Evolutionary conservation across 1,140 invertebrate genomes (phyloP), one percentile per base, ranked within the genome.

Genomic region (Cardiocondyla obscurior): DNA sequence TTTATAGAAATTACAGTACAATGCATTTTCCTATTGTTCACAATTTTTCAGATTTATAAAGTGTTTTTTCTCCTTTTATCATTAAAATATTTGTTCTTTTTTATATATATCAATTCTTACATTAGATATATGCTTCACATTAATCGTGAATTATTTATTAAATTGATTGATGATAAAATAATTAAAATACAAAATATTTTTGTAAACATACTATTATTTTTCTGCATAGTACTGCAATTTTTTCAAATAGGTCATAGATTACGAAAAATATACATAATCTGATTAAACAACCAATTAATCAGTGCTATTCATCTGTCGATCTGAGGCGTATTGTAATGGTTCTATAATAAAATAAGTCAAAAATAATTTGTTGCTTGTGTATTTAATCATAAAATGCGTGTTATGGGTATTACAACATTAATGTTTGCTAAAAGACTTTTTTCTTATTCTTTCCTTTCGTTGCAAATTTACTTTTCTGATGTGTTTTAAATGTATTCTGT

Each of bases 261-360:
- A 85, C 53, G 74, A 84, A 73, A 57, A 90, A 25, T 84, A 89
- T 85, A 85, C 79, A 89, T 85, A 90, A 86, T 86, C 76, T 88
- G 82, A 90, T 79, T 70, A 88, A 84, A 86, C 70, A 57, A 86
- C 73, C 84, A 86, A 85, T 87, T 89, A 92, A 85, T 90, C 89
- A 90, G 86, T 90, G 86, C 85, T 92, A 90, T 88, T 85, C 84
- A 89, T 87, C 82, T 91, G 88, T 91, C 90, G 82, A 87, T 91
- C 85, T 87, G 82, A 90, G 81, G 90, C 89, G 88, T 90, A 93
- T 92, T 93, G 91, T 93, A 92, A 90, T 89, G 88, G 85, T 91
- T 92, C 90, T 92, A 90, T 92, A 92, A 92, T 92, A 92, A 92
- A 92, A 91, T 81, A 88, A 85, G 85, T 91, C 49, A 86, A 90